Conservation (phyloP, 1,140 invertebrate species). For the Parapsyche elsis region DNA sequence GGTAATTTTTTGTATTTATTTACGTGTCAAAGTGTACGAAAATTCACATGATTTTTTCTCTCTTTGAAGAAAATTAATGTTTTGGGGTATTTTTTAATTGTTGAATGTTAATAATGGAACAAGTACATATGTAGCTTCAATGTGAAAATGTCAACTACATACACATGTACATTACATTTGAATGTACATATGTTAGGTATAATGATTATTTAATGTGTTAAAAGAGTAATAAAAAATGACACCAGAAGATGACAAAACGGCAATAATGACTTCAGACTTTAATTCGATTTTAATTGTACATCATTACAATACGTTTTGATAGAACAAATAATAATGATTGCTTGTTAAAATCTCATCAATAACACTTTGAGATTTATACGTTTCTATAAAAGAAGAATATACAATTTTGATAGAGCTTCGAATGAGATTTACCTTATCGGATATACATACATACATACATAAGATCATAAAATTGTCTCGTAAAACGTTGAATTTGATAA, state of each 20-base stretch:
- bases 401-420: neutral
- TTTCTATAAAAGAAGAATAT: neutral
- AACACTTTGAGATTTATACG: neutral
- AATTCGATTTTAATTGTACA: neutral
- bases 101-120: too few species aligned
- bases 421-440: neutral
- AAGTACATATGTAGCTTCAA: too few species aligned
- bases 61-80: too few species aligned
- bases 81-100: too few species aligned
- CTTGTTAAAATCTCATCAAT: neutral
- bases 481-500: neutral
- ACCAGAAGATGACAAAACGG: neutral
- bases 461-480: conserved; percentile 11
- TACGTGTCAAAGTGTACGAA: too few species aligned
- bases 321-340: neutral
- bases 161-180: too few species aligned
- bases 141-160: too few species aligned
- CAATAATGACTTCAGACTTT: neutral
- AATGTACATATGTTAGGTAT: too few species aligned
- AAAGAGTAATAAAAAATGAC: neutral
- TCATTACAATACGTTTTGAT: neutral
- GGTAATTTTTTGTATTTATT: too few species aligned
- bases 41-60: too few species aligned
- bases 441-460: too few species aligned
- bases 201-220: too few species aligned